A percentile compares a stretch with the other conserved stretches of the same genome.
Evolutionary conservation across 2,888 invertebrate genomes (phyloP).

Genomic region (Melanostoma scalare): DNA sequence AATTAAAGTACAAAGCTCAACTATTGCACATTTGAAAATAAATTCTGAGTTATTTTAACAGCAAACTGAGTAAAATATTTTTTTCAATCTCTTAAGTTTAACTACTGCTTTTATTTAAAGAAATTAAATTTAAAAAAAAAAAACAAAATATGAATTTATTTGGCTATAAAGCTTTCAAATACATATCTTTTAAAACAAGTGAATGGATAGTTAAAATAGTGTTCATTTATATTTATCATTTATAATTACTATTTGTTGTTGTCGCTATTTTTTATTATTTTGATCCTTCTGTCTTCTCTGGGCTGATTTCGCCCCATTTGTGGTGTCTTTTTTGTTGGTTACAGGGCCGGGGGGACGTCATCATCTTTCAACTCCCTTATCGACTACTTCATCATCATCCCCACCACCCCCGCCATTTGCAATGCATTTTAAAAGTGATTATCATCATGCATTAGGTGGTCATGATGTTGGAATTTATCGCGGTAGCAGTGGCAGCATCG

Average conservation of each 20-base stretch:
- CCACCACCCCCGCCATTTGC: conserved; percentile 80
- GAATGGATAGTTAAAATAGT: conserved; percentile 43
- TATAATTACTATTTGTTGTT: conserved; percentile 77
- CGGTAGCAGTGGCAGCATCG: conserved; percentile 73
- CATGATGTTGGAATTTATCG: conserved; percentile 73
- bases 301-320: conserved; percentile 82
- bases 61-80: conserved; percentile 37
- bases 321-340: conserved; percentile 82
- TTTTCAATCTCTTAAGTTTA: conserved; percentile 17
- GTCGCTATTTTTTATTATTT: conserved; percentile 72
- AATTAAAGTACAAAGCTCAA: conserved; percentile 13
- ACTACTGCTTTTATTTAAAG: conserved; percentile 53
- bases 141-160: conserved; percentile 11
- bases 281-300: conserved; percentile 77
- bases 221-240: conserved; percentile 55
- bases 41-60: conserved; percentile 31
- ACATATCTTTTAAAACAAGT: conserved; percentile 22
- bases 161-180: conserved; percentile 32
- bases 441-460: conserved; percentile 77
- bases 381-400: conserved; percentile 79
- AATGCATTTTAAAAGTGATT: conserved; percentile 81
- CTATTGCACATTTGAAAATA: conserved; percentile 58
- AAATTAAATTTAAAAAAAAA: conserved; percentile 9
- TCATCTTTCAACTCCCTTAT: conserved; percentile 80
- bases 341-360: conserved; percentile 81